Evolutionary conservation across 1,140 invertebrate genomes (phyloP).

Genomic region (Saxidomus purpurata): DNA sequence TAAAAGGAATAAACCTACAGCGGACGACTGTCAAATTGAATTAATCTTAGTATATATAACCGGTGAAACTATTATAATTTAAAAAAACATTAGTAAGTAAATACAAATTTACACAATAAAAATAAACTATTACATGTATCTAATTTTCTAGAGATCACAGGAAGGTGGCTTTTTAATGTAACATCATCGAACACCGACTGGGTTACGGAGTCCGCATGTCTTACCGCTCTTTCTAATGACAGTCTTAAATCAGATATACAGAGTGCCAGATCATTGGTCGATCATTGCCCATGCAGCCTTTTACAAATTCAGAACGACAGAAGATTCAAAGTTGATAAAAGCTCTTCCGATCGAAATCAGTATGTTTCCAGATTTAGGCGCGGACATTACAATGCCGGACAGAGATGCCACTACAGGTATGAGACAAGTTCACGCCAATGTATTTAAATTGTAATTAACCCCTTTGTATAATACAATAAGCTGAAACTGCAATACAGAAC

Average conservation of each 20-base stretch:
- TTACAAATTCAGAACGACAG: background rate
- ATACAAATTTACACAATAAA: too few species aligned
- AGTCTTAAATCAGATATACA: background rate
- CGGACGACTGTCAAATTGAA: too few species aligned
- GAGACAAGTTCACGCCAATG: too few species aligned
- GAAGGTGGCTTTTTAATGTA: conserved; percentile 45
- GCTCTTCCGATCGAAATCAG: too few species aligned
- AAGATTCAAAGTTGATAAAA: background rate
- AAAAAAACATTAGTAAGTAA: too few species aligned
- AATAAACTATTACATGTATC: too few species aligned
- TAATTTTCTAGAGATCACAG: background rate
- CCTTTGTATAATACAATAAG: background rate
- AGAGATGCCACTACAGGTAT: conserved; percentile 41
- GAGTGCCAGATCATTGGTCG: background rate
- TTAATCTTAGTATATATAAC: too few species aligned
- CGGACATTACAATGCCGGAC: background rate
- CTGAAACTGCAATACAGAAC: background rate
- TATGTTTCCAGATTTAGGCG: conserved; percentile 22
- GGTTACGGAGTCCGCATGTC: background rate
- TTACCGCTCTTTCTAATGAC: background rate
- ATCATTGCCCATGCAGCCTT: conserved; percentile 25
- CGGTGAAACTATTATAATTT: too few species aligned
- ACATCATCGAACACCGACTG: background rate
- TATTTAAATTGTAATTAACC: background rate
- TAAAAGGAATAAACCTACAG: background rate